Conservation (phyloP, 1,140 invertebrate genomes). For the Aethina tumida region DNA sequence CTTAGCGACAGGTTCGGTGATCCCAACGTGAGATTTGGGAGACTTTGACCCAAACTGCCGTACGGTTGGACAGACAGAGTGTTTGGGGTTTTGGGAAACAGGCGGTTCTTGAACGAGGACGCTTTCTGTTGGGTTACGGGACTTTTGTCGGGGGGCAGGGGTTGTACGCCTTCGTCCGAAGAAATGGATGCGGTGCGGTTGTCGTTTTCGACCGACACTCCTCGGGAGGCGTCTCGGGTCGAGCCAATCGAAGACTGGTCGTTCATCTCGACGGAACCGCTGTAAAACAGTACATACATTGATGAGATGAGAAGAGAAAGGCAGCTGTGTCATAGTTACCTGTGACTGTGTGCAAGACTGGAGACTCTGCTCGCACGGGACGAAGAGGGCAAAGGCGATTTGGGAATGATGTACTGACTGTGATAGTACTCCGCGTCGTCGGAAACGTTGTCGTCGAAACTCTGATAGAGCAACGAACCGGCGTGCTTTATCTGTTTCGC, state of each 20-base stretch:
- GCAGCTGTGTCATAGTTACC: constrained; percentile 26
- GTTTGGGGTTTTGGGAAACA: constrained; percentile 49
- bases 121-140: constrained; percentile 31
- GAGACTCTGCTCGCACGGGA: constrained; percentile 45
- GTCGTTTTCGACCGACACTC: constrained; percentile 42
- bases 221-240: constrained; percentile 33
- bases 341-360: constrained; percentile 54
- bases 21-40: constrained; percentile 57
- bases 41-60: constrained; percentile 55
- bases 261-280: constrained; percentile 67
- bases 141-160: constrained; percentile 28
- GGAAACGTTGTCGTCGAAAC: constrained; percentile 28
- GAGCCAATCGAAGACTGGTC: constrained; percentile 38
- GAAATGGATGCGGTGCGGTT: constrained; percentile 43
- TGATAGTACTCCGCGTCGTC: constrained; percentile 36
- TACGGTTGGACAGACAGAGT: constrained; percentile 65
- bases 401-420: constrained; percentile 30
- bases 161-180: constrained; percentile 40
- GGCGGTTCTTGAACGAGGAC: constrained; percentile 32
- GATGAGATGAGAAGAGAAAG: not conserved
- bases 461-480: too few relatives aligned
- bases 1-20: constrained; percentile 39
- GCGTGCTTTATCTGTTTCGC: constrained; percentile 46
- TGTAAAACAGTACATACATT: constrained; percentile 30
- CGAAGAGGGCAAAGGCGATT: constrained; percentile 33